Evolutionary conservation across 2,888 invertebrate species (phyloP), one percentile per base, ranked within the genome.

Genomic region (Acleris holmiana): DNA sequence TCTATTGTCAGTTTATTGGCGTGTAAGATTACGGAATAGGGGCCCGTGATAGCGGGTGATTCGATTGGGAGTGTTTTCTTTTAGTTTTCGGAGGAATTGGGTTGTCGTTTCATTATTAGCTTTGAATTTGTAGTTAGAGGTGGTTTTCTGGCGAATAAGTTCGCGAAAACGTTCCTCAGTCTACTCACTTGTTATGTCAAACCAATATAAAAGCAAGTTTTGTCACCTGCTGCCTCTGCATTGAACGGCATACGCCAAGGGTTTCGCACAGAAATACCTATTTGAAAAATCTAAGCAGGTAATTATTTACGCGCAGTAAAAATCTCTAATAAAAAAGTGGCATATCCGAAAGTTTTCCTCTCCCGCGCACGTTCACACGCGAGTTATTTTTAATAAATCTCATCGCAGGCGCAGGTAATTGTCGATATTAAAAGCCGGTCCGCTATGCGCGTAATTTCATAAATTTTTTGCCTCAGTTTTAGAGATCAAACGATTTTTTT

Each of bases 331-430:
- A 29, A 29, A 29, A 29, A 29, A 8, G 0, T 2, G 8, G 29
- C 29, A 8, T 2, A 29, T 8, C 8, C 29, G 2, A 8, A 10
- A 8, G 40, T 21, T n/a, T 8, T 21, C 10, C 56, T n/a, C 48
- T n/a, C 29, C 15, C 55, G 17, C 21, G 48, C 53, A 40, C 49
- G 46, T 66, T 68, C 60, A 56, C 68, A 61, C 67, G 63, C 46
- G 55, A 68, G 66, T 67, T 67, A 64, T 68, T 68, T 68, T 68
- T 68, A 66, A 63, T 68, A 67, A 68, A 40, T 10, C 25, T 25
- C 55, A 41, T 40, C 63, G 57, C 57, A 23, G 10, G 60, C 56
- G 67, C 64, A 56, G 50, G 54, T 68, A 67, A 67, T 68, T 64
- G 66, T 41, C 49, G 55, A 68, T 68, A 68, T 68, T 66, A 68